Evolutionary conservation across 2,113 vertebrate genomes (phyloP).

Genomic region (Notechis scutatus): DNA sequence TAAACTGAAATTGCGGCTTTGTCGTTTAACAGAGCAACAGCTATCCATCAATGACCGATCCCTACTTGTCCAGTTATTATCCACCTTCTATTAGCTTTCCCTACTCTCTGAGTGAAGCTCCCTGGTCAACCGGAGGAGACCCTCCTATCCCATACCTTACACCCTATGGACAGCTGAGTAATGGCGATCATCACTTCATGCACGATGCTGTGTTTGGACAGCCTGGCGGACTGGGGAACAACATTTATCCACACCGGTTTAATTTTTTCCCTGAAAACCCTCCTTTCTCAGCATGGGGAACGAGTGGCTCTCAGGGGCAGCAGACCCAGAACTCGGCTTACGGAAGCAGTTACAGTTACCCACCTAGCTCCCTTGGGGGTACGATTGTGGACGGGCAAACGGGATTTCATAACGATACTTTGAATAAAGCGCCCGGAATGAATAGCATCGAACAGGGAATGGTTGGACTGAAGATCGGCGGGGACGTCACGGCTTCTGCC

Average conservation of each 20-base stretch:
- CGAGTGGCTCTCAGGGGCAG: constrained; percentile 90
- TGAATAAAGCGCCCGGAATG: constrained; percentile 93
- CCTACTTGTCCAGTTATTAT: constrained; percentile 93
- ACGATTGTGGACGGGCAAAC: constrained; percentile 92
- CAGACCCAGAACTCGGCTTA: constrained; percentile 92
- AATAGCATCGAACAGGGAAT: constrained; percentile 95
- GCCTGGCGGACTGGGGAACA: constrained; percentile 89
- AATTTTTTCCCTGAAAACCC: constrained; percentile 96
- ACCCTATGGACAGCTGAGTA: constrained; percentile 91
- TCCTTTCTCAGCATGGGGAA: constrained; percentile 93
- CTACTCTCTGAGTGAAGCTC: constrained; percentile 92
- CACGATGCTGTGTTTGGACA: constrained; percentile 94
- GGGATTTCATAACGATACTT: constrained; percentile 88
- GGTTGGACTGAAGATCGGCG: constrained; percentile 91
- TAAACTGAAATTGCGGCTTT: constrained; percentile 38
- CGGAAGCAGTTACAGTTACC: constrained; percentile 91
- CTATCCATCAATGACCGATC: constrained; percentile 95
- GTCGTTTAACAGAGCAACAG: constrained; percentile 83
- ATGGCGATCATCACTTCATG: constrained; percentile 94
- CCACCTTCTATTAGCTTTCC: constrained; percentile 94
- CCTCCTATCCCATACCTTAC: constrained; percentile 93
- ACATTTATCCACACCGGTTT: constrained; percentile 91
- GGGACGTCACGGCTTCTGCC: constrained; percentile 79
- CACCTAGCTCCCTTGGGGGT: constrained; percentile 89
- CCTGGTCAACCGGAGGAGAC: constrained; percentile 94